These are phyloP conservation scores for Lepisosteus oculatus DNA, from an alignment of 2,113 vertebrate genomes.

Conservation along the genomic window DNA sequence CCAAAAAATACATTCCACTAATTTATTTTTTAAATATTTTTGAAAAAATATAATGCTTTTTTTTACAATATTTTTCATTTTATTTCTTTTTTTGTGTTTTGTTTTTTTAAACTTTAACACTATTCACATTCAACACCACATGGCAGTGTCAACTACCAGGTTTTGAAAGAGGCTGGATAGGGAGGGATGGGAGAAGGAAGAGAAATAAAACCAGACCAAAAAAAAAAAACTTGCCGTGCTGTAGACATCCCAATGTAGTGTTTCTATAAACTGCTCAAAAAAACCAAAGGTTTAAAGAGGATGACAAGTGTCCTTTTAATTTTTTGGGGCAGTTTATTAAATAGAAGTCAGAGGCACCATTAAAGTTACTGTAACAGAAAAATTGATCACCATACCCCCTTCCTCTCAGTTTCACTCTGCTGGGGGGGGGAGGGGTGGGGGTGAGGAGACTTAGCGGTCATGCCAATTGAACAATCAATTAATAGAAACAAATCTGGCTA, in stretches of 20 bases:
- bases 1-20: constrained; percentile 64
- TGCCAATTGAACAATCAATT: too few species aligned
- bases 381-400: constrained; percentile 25
- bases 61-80: constrained; percentile 83
- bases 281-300: neutral
- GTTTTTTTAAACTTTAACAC: constrained; percentile 66
- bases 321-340: constrained; percentile 26
- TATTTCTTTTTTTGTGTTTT: constrained; percentile 73
- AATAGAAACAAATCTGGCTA: too few species aligned
- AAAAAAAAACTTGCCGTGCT: constrained; percentile 64
- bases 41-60: constrained; percentile 85
- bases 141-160: constrained; percentile 75
- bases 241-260: constrained; percentile 67
- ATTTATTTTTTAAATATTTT: constrained; percentile 86
- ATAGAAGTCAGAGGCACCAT: constrained; percentile 70
- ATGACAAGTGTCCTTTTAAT: neutral
- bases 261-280: constrained; percentile 29
- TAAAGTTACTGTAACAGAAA: constrained; percentile 56
- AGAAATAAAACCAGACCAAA: constrained; percentile 61
- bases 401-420: too few species aligned
- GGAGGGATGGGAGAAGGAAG: constrained; percentile 66
- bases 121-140: constrained; percentile 80
- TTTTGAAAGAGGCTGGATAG: constrained; percentile 68
- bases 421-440: too few species aligned
- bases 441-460: too few species aligned